A percentile compares a stretch with the other conserved stretches of the same genome.
Evolutionary conservation across 1,140 invertebrate species (phyloP).

Genomic region (Coptotermes formosanus): DNA sequence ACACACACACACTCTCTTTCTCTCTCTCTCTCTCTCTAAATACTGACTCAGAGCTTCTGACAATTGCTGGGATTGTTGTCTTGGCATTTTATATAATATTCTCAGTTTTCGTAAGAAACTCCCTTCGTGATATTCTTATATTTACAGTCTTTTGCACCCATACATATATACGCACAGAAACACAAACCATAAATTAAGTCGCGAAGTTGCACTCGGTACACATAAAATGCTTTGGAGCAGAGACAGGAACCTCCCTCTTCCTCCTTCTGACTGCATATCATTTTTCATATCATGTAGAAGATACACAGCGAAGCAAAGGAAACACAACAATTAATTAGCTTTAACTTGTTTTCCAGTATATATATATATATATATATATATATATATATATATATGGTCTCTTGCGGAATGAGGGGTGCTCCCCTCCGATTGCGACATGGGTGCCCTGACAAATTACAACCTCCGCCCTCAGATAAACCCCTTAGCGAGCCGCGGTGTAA

Average conservation of each 20-base stretch:
- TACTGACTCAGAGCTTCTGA: no score
- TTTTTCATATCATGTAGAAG: not conserved
- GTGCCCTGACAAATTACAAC: constrained; percentile 7
- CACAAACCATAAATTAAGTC: not conserved
- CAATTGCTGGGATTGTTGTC: no score
- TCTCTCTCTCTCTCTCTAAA: no score
- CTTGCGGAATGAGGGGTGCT: not conserved
- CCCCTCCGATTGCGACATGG: not conserved
- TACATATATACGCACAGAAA: not conserved
- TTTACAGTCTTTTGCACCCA: not conserved
- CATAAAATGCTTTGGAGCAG: no score
- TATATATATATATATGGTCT: not conserved
- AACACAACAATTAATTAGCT: not conserved
- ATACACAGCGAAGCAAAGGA: not conserved
- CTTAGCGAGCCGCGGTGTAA: not conserved
- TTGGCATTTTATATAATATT: no score
- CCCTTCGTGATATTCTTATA: not conserved
- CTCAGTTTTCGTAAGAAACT: no score
- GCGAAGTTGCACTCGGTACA: no score
- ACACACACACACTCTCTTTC: no score
- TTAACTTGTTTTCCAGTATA: not conserved
- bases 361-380: no score
- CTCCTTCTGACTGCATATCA: not conserved
- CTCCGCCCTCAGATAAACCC: not conserved
- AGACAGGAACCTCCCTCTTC: not conserved